A percentile compares a stretch with the other conserved stretches of the same genome.
These are phyloP conservation scores for Cephus sareptanus DNA, from an alignment of 2,888 invertebrate genomes.

Conservation along the genomic window DNA sequence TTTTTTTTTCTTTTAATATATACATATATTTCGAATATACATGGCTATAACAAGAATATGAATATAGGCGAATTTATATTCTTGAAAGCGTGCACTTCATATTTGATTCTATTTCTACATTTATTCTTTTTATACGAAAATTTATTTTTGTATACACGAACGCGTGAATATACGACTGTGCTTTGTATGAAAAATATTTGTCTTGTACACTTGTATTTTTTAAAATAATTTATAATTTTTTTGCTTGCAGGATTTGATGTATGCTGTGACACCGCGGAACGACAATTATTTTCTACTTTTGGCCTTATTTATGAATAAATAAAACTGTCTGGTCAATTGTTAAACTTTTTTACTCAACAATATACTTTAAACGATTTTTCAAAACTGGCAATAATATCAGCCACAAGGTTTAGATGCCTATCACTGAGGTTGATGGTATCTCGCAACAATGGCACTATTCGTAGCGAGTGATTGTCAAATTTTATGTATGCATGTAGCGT, in stretches of 20 bases:
- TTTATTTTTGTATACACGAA: not conserved
- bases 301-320: constrained; percentile 45
- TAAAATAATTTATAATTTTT: constrained; percentile 19
- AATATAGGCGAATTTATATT: not conserved
- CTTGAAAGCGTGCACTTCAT: not conserved
- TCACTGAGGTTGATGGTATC: not conserved
- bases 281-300: constrained; percentile 49
- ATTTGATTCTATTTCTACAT: not conserved
- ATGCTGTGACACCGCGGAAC: constrained; percentile 40
- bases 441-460: not conserved
- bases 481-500: not conserved
- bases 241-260: constrained; percentile 43
- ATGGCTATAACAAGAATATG: not conserved
- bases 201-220: not conserved
- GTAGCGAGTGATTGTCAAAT: not conserved
- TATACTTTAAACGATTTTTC: not conserved
- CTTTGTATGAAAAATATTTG: not conserved
- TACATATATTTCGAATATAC: not conserved
- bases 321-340: constrained; percentile 1
- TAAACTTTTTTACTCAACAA: not conserved
- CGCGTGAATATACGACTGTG: not conserved
- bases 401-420: not conserved
- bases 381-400: not conserved
- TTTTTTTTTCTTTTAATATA: not conserved
- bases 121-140: not conserved